A percentile compares a stretch with the other conserved stretches of the same genome.
phyloP scores from a whole-genome alignment of 2,797 vertebrate genomes.

The Lerista edwardsae region DNA sequence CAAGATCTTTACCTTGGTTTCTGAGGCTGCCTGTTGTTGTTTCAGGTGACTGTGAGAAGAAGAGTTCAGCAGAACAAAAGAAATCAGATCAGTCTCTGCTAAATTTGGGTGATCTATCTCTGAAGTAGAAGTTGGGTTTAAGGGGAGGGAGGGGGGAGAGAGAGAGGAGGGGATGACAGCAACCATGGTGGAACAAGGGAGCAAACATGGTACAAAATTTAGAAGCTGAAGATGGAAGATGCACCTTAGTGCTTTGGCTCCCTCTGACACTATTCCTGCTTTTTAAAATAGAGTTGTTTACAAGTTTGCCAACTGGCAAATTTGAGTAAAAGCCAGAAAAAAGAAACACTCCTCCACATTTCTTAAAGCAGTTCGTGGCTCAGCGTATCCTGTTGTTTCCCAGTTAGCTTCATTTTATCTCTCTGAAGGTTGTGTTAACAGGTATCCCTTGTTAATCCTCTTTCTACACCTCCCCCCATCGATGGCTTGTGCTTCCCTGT shows the following conservation, averaged over 20 bases:
- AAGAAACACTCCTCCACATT: conserved; percentile 24
- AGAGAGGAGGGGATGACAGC: background rate
- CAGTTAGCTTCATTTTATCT: background rate
- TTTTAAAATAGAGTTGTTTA: background rate
- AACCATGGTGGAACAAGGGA: background rate
- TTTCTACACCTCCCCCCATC: background rate
- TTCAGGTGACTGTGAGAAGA: conserved; percentile 11
- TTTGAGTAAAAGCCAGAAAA: conserved; percentile 7
- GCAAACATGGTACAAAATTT: background rate
- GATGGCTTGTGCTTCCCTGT: background rate
- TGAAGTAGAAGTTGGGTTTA: no score
- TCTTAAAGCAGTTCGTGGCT: background rate
- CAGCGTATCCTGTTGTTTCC: background rate
- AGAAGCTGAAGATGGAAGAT: background rate
- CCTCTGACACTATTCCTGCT: background rate
- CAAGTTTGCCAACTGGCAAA: background rate
- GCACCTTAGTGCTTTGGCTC: background rate
- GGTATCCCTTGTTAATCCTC: background rate
- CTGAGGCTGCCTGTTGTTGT: background rate
- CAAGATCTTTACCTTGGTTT: background rate
- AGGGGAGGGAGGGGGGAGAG: background rate
- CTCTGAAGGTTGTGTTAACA: background rate
- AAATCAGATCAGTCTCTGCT: conserved; percentile 7
- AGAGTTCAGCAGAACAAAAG: background rate
- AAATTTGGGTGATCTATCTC: background rate